phyloP scores from a whole-genome alignment of 2,113 vertebrate genomes.

The Terrapene triunguis region DNA sequence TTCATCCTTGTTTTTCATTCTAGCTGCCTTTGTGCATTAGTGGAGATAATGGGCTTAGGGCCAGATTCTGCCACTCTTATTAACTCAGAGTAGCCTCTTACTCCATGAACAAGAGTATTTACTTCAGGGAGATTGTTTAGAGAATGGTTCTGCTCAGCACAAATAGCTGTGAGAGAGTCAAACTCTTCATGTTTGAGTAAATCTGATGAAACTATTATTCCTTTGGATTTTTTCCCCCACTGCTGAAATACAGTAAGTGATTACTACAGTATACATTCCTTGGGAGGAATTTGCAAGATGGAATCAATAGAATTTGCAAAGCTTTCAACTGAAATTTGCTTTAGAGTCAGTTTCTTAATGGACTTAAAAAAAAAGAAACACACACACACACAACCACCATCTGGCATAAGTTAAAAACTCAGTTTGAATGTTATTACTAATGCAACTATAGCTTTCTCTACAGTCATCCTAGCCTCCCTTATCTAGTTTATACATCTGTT shows the following conservation, averaged over 20 bases:
- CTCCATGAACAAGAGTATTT: background rate
- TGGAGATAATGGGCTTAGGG: background rate
- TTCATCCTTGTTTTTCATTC: background rate
- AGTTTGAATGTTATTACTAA: background rate
- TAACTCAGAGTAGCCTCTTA: background rate
- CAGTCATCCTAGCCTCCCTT: background rate
- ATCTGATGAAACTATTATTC: background rate
- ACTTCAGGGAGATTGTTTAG: background rate
- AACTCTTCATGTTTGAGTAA: background rate
- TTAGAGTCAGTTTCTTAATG: background rate
- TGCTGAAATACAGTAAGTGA: background rate
- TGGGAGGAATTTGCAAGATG: background rate
- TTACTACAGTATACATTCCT: background rate
- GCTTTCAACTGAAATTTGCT: background rate
- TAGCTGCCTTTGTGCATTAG: background rate
- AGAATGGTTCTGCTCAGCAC: background rate
- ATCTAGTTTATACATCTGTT: background rate
- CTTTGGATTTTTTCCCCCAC: background rate
- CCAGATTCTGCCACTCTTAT: accelerated
- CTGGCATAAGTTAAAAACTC: background rate
- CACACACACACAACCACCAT: background rate
- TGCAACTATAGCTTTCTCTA: background rate
- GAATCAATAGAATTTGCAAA: background rate
- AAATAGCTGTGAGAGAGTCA: background rate
- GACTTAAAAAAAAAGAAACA: background rate